Conservation (phyloP, 2,797 vertebrate genomes). For the Erpetoichthys calabaricus region DNA sequence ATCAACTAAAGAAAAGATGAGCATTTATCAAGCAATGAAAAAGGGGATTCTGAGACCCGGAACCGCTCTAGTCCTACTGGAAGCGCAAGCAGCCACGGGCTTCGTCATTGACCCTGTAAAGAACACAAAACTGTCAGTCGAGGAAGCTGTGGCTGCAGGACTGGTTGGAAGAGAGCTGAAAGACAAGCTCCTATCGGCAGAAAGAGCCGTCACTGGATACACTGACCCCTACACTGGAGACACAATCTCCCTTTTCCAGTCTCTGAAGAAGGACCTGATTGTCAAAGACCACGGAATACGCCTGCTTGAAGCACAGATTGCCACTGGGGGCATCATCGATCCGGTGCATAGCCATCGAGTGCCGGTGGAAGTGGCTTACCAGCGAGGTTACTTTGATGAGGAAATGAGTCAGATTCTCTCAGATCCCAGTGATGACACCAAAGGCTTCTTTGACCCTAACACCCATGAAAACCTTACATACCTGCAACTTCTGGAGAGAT, state of each 20-base stretch:
- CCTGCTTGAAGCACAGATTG: conserved; percentile 67
- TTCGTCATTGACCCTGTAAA: conserved; percentile 45
- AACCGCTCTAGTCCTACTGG: conserved; percentile 38
- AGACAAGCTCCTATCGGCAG: conserved; percentile 43
- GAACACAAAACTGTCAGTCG: conserved; percentile 35
- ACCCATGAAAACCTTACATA: conserved; percentile 76
- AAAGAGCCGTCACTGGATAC: conserved; percentile 43
- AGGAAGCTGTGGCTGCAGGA: conserved; percentile 37
- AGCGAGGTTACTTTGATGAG: conserved; percentile 58
- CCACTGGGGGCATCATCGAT: conserved; percentile 73
- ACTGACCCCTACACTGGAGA: conserved; percentile 41
- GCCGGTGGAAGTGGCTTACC: conserved; percentile 68
- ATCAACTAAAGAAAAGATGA: conserved; percentile 38
- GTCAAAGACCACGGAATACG: conserved; percentile 54
- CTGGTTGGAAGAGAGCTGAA: conserved; percentile 42
- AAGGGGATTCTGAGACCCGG: conserved; percentile 37
- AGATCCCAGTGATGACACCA: conserved; percentile 67
- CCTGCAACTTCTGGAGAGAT: conserved; percentile 66
- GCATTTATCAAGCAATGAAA: conserved; percentile 41
- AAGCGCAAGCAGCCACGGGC: conserved; percentile 54
- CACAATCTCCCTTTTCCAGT: conserved; percentile 47
- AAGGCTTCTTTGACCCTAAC: conserved; percentile 82
- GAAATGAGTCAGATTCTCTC: conserved; percentile 60
- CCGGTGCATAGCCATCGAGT: conserved; percentile 67
- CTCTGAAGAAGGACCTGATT: conserved; percentile 52